Conservation (phyloP, 2,113 vertebrate species). For the Pimephales promelas region DNA sequence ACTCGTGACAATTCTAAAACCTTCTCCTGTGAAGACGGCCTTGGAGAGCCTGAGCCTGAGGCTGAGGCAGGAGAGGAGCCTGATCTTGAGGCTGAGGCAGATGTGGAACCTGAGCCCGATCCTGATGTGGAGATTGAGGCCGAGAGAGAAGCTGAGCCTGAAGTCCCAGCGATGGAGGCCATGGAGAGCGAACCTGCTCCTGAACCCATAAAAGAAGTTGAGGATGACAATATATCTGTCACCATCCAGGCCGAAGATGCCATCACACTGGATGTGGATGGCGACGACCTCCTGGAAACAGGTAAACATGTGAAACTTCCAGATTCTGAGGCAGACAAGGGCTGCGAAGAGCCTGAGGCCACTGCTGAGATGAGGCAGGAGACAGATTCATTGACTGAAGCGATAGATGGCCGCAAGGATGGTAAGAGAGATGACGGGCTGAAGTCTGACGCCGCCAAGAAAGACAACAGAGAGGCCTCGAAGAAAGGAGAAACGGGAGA, state of each 20-base stretch:
- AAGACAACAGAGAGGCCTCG: slow-evolving; percentile 92
- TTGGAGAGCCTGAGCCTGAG: slow-evolving; percentile 70
- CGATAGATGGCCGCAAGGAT: slow-evolving; percentile 90
- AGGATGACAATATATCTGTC: slow-evolving; percentile 99
- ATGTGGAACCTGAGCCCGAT: slow-evolving; percentile 58
- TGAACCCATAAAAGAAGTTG: slow-evolving; percentile 88
- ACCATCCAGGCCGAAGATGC: slow-evolving; percentile 99
- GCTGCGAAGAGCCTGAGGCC: slow-evolving; percentile 88
- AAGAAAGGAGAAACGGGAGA: slow-evolving; percentile 99
- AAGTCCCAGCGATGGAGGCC: slow-evolving; percentile 84
- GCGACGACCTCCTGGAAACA: slow-evolving; percentile 99
- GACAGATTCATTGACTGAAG: slow-evolving; percentile 88
- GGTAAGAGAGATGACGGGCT: slow-evolving; percentile 94
- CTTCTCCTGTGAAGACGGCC: slow-evolving; percentile 92
- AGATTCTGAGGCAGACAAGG: slow-evolving; percentile 97
- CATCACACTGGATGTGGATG: slow-evolving; percentile 99
- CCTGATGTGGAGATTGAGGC: slow-evolving; percentile 63
- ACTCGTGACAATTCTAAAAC: slow-evolving; percentile 98
- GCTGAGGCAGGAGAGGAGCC: slow-evolving; percentile 54
- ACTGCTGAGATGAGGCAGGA: slow-evolving; percentile 88
- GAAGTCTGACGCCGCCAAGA: slow-evolving; percentile 90
- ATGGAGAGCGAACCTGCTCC: slow-evolving; percentile 87
- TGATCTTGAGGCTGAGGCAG: slow-evolving; percentile 59
- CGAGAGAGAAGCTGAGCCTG: slow-evolving; percentile 54
- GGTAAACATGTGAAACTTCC: slow-evolving; percentile 99